Evolutionary conservation across 2,797 vertebrate species (phyloP), one percentile per base, ranked within the genome.

Genomic region (Mastacembelus armatus): DNA sequence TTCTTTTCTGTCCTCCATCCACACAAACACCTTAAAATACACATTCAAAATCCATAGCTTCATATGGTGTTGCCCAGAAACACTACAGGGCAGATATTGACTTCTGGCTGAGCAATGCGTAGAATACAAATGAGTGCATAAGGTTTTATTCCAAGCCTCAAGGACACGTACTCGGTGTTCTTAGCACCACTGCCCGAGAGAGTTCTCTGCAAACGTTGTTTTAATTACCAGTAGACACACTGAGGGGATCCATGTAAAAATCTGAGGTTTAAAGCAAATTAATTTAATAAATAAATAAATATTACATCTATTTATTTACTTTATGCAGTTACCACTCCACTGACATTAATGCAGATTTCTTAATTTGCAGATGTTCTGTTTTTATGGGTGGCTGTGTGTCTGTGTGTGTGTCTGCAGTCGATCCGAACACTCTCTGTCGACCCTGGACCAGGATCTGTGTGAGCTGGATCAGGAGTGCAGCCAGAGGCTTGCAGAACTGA

Each of bases 391-490:
- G 67, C 42, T 45, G 26, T 58, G 38, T 69, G 42, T 36, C 29
- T 47, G 29, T 30, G 27, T 59, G 16, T 52, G 51, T 74, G 66
- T 67, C 18, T 89, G 18, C 89, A 96, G 95, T 71, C 96, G 95
- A 74, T 96, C 96, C 0, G 96, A 98, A 32, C 94, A 95, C 7
- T 92, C 92, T 5, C 92, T 94, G 40, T 95, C 95, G 0, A 85
- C 91, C 2, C 87, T 97, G 73, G 96, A 99, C 70, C 95, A 95
- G 85, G 96, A 98, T 26, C 88, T 99, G 61, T 84, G 90, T n/a
- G 91, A 94, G 0, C 90, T 99, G n/a, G 96, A 98, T 70, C 92
- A 95, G 0, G 96, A 98, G 75, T 95, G 95, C 85, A 91, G 84
- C 56, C 95, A 95, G 79, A 95, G 93, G 80, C 88, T 98, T 1